Evolutionary conservation across 1,140 invertebrate species (phyloP).

Genomic region (Neodiprion fabricii): DNA sequence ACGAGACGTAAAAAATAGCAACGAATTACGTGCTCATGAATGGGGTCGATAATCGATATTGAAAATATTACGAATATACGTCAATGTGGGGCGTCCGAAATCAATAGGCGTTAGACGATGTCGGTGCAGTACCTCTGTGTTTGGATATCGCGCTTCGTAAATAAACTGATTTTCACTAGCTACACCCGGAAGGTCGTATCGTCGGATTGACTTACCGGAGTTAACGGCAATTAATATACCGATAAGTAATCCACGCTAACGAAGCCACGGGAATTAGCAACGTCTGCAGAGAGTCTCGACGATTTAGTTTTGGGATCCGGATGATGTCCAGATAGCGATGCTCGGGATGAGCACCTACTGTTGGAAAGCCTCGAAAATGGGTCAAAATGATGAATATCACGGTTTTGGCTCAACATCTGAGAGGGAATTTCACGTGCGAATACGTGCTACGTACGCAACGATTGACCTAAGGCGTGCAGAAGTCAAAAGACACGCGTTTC

Average conservation of each 20-base stretch:
- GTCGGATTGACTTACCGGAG: background rate
- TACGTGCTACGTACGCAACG: too few relatives aligned
- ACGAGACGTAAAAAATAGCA: background rate
- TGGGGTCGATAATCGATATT: constrained; percentile 1
- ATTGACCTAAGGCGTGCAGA: too few relatives aligned
- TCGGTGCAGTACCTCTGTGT: background rate
- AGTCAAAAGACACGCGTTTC: background rate
- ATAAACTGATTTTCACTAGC: background rate
- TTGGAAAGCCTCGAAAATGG: background rate
- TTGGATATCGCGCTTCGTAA: background rate
- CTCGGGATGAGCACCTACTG: background rate
- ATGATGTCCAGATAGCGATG: too few relatives aligned
- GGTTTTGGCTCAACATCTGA: too few relatives aligned
- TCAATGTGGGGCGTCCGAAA: background rate
- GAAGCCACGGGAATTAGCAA: background rate
- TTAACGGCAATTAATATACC: constrained; percentile 1
- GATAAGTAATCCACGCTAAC: background rate
- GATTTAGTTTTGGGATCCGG: too few relatives aligned
- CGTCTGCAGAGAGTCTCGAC: too few relatives aligned
- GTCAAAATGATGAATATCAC: too few relatives aligned
- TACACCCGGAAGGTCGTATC: background rate
- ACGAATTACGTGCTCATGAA: background rate
- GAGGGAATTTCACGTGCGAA: too few relatives aligned
- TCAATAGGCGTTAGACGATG: background rate
- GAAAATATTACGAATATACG: background rate